A percentile compares a stretch with the other conserved stretches of the same genome.
Evolutionary conservation across 2,797 vertebrate species (phyloP).

Genomic region (Champsocephalus gunnari): DNA sequence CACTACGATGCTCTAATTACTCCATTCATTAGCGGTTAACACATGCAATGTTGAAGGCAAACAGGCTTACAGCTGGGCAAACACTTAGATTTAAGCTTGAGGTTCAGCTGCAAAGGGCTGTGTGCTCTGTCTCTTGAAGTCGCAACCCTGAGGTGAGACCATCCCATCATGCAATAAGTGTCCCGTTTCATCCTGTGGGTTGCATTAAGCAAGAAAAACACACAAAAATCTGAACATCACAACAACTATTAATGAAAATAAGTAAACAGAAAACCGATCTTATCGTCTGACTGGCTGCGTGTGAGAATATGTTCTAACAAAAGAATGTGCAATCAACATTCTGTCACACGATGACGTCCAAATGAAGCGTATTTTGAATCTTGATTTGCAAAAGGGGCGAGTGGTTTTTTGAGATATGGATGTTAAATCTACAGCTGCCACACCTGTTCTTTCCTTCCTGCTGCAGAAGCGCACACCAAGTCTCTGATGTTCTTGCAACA

Average conservation of each 20-base stretch:
- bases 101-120: conserved; percentile 56
- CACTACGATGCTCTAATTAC: conserved; percentile 79
- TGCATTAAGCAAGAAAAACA: conserved; percentile 27
- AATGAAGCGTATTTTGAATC: conserved; percentile 15
- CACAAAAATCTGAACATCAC: background rate
- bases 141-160: conserved; percentile 35
- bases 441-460: conserved; percentile 86
- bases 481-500: conserved; percentile 62
- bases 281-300: conserved; percentile 1
- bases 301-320: conserved; percentile 18
- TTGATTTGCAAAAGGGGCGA: conserved; percentile 25
- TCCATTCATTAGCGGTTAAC: conserved; percentile 82
- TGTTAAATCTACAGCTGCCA: conserved; percentile 66
- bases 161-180: conserved; percentile 8
- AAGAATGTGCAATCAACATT: conserved; percentile 33
- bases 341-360: conserved; percentile 39
- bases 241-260: background rate
- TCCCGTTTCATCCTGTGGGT: conserved; percentile 27
- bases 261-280: conserved; percentile 1
- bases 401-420: conserved; percentile 60
- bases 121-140: conserved; percentile 43
- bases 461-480: conserved; percentile 18
- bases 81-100: conserved; percentile 69
- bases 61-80: conserved; percentile 84
- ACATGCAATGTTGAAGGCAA: conserved; percentile 67